Conservation (phyloP, 35 echinoderm and acorn worm species). For the Lytechinus pictus region DNA sequence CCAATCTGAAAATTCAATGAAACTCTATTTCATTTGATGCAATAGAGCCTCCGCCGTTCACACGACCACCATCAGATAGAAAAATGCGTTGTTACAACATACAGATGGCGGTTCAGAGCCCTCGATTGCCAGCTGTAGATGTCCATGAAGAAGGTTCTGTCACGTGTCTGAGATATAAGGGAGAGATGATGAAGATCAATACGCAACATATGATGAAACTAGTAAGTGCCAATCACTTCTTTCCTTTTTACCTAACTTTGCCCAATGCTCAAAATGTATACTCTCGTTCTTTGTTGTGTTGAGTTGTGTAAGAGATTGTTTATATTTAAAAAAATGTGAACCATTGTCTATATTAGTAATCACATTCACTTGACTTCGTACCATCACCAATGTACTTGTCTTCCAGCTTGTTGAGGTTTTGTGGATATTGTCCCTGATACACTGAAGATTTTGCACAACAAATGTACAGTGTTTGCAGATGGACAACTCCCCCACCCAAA, state of each 20-base stretch:
- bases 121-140: constrained; percentile 78
- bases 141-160: constrained; percentile 65
- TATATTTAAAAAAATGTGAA: too few relatives aligned
- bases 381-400: too few relatives aligned
- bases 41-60: constrained; percentile 74
- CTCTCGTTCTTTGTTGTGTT: too few relatives aligned
- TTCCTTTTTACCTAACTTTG: not conserved
- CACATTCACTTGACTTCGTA: too few relatives aligned
- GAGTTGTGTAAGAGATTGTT: too few relatives aligned
- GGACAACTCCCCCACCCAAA: too few relatives aligned
- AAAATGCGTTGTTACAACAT: constrained; percentile 86
- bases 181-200: constrained; percentile 86
- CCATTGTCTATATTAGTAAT: too few relatives aligned
- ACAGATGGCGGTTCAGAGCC: constrained; percentile 76
- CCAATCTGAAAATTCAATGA: not conserved
- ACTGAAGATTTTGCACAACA: too few relatives aligned
- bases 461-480: too few relatives aligned
- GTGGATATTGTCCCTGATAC: too few relatives aligned
- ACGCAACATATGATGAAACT: constrained; percentile 88
- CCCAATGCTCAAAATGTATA: not conserved
- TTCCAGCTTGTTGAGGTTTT: too few relatives aligned
- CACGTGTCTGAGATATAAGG: constrained; percentile 75
- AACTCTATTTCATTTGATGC: not conserved
- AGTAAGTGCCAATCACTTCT: constrained; percentile 54
- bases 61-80: constrained; percentile 73